Conservation (phyloP, 2,888 invertebrate species). For the Caenorhabditis sp. region DNA sequence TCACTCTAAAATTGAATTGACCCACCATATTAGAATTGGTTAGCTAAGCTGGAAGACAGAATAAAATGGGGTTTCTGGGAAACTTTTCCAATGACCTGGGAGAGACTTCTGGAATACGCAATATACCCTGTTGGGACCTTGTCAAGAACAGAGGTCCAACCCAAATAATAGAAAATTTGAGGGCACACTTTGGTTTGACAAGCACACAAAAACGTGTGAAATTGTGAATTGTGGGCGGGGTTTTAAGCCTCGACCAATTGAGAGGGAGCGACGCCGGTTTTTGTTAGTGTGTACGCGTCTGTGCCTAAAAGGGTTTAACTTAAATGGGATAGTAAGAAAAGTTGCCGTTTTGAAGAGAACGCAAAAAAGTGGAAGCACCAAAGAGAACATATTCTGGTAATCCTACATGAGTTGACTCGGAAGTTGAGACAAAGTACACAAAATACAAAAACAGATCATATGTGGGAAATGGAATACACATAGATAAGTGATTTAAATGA, state of each 20-base stretch:
- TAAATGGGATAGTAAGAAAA: slow-evolving; percentile 33
- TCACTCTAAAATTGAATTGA: slow-evolving; percentile 59
- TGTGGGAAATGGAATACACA: neutral
- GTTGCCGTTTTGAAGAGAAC: slow-evolving; percentile 40
- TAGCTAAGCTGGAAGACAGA: neutral
- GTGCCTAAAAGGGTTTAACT: slow-evolving; percentile 51
- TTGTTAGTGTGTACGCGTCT: slow-evolving; percentile 33
- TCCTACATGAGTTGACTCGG: neutral
- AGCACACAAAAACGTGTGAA: slow-evolving; percentile 57
- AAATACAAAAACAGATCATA: slow-evolving; percentile 1
- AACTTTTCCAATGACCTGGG: neutral
- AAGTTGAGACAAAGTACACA: slow-evolving; percentile 15
- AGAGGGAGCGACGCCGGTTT: slow-evolving; percentile 49
- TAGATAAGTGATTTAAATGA: slow-evolving; percentile 10
- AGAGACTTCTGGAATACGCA: neutral
- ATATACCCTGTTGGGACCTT: slow-evolving; percentile 2
- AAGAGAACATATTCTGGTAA: slow-evolving; percentile 29
- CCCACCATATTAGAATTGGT: slow-evolving; percentile 53
- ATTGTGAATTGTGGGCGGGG: slow-evolving; percentile 64
- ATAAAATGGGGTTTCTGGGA: neutral
- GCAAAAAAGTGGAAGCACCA: neutral
- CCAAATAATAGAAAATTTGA: slow-evolving; percentile 9
- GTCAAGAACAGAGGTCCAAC: neutral
- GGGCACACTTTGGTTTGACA: slow-evolving; percentile 27
- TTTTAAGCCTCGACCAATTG: slow-evolving; percentile 66